Evolutionary conservation across 2,888 invertebrate genomes (phyloP).

Genomic region (Xylophagus ater): DNA sequence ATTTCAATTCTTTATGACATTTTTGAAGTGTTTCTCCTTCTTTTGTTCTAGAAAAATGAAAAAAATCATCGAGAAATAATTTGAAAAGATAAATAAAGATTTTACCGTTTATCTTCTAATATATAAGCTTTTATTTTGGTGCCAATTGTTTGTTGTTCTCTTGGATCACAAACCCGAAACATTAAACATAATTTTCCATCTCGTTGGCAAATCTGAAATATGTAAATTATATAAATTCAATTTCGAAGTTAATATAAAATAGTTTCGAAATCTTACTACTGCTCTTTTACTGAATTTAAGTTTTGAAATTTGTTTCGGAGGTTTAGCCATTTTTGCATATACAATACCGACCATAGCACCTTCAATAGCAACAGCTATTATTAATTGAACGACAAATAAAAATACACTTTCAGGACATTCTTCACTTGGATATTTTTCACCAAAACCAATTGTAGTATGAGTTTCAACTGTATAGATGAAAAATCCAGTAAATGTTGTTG

Average conservation of each 20-base stretch:
- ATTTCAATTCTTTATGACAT: conserved; percentile 56
- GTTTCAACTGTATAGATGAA: conserved; percentile 82
- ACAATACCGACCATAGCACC: conserved; percentile 52
- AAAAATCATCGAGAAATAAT: no score
- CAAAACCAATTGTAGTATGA: conserved; percentile 77
- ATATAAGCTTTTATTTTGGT: conserved; percentile 58
- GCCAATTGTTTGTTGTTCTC: conserved; percentile 65
- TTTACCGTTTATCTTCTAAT: conserved; percentile 31
- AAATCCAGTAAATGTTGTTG: conserved; percentile 50
- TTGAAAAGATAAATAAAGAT: conserved; percentile 31
- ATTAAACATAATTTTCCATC: conserved; percentile 68
- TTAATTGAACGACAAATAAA: conserved; percentile 70
- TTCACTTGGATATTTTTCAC: conserved; percentile 66
- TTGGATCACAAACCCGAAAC: conserved; percentile 70
- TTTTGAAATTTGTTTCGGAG: conserved; percentile 63
- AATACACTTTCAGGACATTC: conserved; percentile 78
- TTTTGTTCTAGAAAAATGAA: conserved; percentile 35
- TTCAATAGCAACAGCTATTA: conserved; percentile 48
- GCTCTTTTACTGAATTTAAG: conserved; percentile 71
- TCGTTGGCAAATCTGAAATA: conserved; percentile 56
- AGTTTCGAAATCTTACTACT: conserved; percentile 41
- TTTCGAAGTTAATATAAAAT: neutral
- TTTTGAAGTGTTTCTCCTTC: conserved; percentile 66
- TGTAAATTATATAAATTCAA: neutral
- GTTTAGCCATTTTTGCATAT: conserved; percentile 69